phyloP scores from a whole-genome alignment of 37 sponge, comb jelly and placozoan species.

The Beroe forskalii region DNA sequence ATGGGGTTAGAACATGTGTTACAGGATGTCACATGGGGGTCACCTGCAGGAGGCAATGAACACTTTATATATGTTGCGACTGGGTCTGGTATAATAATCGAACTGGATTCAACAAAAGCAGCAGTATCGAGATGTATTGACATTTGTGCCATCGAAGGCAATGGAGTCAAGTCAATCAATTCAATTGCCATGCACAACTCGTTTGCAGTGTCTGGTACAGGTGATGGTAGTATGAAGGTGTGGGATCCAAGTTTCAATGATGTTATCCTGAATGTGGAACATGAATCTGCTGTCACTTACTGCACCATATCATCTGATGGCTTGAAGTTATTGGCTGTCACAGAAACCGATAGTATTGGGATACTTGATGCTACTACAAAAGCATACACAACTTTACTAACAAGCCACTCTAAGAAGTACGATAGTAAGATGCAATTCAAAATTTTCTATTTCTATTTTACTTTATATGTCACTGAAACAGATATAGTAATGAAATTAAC shows the following conservation, averaged over 20 bases:
- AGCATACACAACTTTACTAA: constrained; percentile 74
- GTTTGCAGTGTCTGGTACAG: constrained; percentile 82
- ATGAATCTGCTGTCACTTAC: constrained; percentile 67
- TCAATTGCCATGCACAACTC: constrained; percentile 74
- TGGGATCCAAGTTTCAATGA: constrained; percentile 83
- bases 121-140: constrained; percentile 19
- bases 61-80: constrained; percentile 29
- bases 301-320: constrained; percentile 77
- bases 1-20: constrained; percentile 23
- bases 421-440: not conserved
- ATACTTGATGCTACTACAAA: constrained; percentile 78
- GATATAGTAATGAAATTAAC: too few relatives aligned
- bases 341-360: constrained; percentile 80
- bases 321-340: constrained; percentile 74
- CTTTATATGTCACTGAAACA: too few relatives aligned
- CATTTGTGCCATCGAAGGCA: not conserved
- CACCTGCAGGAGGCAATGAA: not conserved
- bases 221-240: constrained; percentile 79
- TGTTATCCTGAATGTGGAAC: constrained; percentile 78
- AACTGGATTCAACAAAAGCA: constrained; percentile 39
- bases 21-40: constrained; percentile 38
- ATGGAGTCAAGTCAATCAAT: constrained; percentile 63
- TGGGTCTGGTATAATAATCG: not conserved
- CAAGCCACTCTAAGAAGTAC: constrained; percentile 73
- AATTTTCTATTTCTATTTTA: too few relatives aligned